Conservation (phyloP, 2,888 invertebrate species). For the Xylota segnis region DNA sequence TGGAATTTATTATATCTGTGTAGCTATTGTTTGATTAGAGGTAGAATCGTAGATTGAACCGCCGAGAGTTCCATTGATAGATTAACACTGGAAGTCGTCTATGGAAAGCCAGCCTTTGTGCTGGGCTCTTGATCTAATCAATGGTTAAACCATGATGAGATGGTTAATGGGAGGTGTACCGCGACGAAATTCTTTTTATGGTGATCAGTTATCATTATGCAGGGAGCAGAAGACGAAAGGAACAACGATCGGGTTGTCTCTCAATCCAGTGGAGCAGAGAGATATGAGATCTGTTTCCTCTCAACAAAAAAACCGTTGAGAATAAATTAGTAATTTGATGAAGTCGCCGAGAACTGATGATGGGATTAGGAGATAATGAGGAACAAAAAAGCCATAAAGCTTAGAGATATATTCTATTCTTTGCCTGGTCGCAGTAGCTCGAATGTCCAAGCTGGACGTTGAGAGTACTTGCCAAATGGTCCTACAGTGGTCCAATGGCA, state of each 20-base stretch:
- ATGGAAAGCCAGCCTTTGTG: conserved; percentile 50
- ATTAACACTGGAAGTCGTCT: conserved; percentile 29
- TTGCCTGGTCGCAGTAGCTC: too few species aligned
- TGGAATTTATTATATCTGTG: conserved; percentile 64
- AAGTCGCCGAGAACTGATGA: conserved; percentile 25
- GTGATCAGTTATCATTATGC: conserved; percentile 63
- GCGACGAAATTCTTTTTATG: conserved; percentile 59
- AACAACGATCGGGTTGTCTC: conserved; percentile 2
- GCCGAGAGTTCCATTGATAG: conserved; percentile 48
- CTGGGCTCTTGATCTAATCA: conserved; percentile 57
- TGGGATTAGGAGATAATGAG: conserved; percentile 37
- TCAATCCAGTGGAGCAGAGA: conserved; percentile 33
- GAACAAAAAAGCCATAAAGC: not conserved
- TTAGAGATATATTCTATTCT: too few species aligned
- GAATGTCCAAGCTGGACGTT: too few species aligned
- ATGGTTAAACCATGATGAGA: conserved; percentile 49
- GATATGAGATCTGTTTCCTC: conserved; percentile 44
- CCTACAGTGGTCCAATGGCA: too few species aligned
- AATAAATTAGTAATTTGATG: conserved; percentile 52
- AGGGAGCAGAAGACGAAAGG: not conserved
- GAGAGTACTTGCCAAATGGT: too few species aligned
- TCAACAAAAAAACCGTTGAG: conserved; percentile 32
- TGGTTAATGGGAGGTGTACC: conserved; percentile 61
- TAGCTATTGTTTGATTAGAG: conserved; percentile 61
- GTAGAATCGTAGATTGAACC: conserved; percentile 20